These are phyloP conservation scores for Paramisgurnus dabryanus DNA, from an alignment of 2,113 vertebrate species.

Conservation along the genomic window DNA sequence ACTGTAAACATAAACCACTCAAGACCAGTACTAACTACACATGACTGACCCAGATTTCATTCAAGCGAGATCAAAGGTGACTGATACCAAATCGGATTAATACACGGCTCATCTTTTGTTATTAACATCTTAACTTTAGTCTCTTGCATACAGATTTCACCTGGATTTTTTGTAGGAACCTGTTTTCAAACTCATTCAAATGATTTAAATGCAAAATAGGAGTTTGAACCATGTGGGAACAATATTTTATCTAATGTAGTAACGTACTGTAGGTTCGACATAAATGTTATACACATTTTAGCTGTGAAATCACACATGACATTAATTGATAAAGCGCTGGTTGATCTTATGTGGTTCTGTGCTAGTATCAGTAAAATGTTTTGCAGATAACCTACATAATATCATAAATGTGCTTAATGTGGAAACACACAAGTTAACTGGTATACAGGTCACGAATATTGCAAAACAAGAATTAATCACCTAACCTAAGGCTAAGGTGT, in stretches of 20 bases:
- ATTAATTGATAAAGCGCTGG: no score
- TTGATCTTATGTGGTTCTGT: no score
- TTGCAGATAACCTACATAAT: no score
- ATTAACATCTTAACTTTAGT: not conserved
- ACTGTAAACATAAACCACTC: not conserved
- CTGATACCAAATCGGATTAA: not conserved
- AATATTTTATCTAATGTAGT: not conserved
- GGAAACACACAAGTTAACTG: no score
- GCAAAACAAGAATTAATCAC: no score
- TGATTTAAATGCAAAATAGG: not conserved
- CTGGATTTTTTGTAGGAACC: not conserved
- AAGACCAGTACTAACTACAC: not conserved
- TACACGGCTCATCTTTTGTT: not conserved
- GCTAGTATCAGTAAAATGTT: no score
- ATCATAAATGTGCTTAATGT: no score
- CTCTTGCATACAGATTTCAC: not conserved
- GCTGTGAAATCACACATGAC: not conserved
- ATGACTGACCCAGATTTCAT: not conserved
- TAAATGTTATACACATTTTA: no score
- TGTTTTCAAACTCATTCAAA: conserved; percentile 4
- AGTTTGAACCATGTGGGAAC: not conserved
- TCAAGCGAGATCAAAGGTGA: not conserved
- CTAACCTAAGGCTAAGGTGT: no score
- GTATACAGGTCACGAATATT: no score
- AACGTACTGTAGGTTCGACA: no score